Base-by-base conservation (phyloP, 2,797 vertebrate genomes). In the Pogoniulus pusillus region DNA sequence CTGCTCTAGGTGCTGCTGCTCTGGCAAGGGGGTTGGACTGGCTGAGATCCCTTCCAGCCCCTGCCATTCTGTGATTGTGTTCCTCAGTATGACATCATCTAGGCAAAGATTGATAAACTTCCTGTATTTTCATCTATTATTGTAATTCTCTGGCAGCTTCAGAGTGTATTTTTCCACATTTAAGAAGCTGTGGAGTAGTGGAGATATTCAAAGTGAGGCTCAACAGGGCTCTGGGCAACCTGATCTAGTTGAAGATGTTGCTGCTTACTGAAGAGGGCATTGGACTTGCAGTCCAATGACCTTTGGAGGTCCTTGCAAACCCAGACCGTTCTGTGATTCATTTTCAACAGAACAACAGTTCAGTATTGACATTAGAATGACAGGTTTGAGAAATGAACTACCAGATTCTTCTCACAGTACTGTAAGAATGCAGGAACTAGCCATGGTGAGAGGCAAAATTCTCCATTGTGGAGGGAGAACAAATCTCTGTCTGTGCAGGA, bases 311-410 rank as follows among this genome's bases (percentile, higher is more conserved):
- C 47, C 47, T 23, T 49, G 23, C 12, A 22, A 49, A 49, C 47
- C 47, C 23, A 49, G 47, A 24, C 47, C 47, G 24, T 49, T 49
- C 47, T 24, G 7, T 49, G 47, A 49, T 49, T 49, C 47, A 43
- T 79, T 88, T 94, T 82, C 15, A 5, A 65, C 35, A 89, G 53
- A 94, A 60, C 32, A 91, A 58, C 24, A 66, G 35, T 57, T 91
- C 39, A 85, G 49, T 85, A 89, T 12, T 37, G 23, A 55, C 39
- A 74, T 62, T 47, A 80, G 65, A 65, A 90, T 87, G 37, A 24
- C 0, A 84, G 65, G 29, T 73, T 43, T 90, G 43, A 90, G 59
- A 78, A 75, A 87, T 55, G 4, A 94, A 76, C 35, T 49, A 82
- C 80, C 6, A 82, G 55, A 82, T 39, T 39, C 34, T 82, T 76